Evolutionary conservation across 2,113 vertebrate genomes (phyloP), one percentile per base, ranked within the genome.

Genomic region (Rhynchomys soricoides): DNA sequence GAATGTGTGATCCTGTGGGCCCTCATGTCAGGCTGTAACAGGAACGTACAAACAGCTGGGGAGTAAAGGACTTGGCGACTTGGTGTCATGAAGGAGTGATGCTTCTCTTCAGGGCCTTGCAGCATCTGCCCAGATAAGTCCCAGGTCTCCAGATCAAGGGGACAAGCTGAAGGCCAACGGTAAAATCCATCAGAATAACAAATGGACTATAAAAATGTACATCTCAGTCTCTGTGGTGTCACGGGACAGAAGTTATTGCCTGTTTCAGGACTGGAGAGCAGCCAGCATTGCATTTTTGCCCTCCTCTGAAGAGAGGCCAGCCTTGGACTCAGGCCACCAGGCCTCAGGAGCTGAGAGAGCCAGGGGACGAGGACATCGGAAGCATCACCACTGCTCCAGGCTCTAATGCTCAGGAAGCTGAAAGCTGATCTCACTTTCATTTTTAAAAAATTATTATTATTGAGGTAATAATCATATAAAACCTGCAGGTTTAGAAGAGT

Each of bases 391-490:
- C 70, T 62, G 40, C 2, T 8, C 66, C 31, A 31, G 43, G 19
- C 50, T 71, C n/a, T 55, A 5, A 7, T 21, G 29, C 43, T 52
- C 34, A 86, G 77, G 70, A 74, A 64, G 29, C 87, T 59, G 7
- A 89, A 89, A 86, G n/a, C 43, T 93, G 78, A 90, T 17, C 71
- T 71, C 29, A 52, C 34, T 97, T 12, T 29, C 40, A 48, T 91
- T 79, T 89, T 12, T 37, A 34, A 40, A 81, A 77, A 52, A 43
- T 82, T 94, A 82, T 77, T 86, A 43, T 73, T 73, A 78, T 83
- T 87, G 45, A 90, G 40, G 26, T 48, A 93, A 93, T 95, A 78
- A 50, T 93, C 64, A 86, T n/a, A 74, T 57, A 96, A 90, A n/a
- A 94, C 74, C 90, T 48, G 37, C 70, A 73, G 74, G 12, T 83